These are phyloP conservation scores for Noturus placidus DNA, from an alignment of 2,113 vertebrate species.

Conservation along the genomic window DNA sequence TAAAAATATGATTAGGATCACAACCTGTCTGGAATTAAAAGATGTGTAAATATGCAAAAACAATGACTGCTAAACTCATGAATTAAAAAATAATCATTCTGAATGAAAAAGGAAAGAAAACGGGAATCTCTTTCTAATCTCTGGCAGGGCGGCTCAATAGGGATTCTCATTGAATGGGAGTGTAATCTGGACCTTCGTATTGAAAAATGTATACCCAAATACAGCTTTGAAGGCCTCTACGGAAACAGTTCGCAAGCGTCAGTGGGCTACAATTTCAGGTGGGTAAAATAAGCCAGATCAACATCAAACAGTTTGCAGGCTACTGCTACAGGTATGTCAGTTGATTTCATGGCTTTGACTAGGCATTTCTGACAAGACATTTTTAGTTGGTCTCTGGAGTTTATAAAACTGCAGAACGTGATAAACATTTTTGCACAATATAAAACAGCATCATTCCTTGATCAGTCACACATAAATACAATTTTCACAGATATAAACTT, in stretches of 20 bases:
- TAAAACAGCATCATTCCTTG: background rate
- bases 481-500: background rate
- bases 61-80: background rate
- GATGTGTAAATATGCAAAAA: background rate
- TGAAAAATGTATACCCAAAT: constrained; percentile 80
- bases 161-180: constrained; percentile 89
- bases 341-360: background rate
- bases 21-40: background rate
- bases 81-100: background rate
- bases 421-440: background rate
- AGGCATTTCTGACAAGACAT: background rate
- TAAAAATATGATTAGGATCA: background rate
- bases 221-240: constrained; percentile 86
- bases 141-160: constrained; percentile 85
- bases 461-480: background rate
- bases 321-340: background rate
- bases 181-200: constrained; percentile 85
- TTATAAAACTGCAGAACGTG: too few relatives aligned
- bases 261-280: constrained; percentile 95
- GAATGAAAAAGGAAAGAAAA: background rate
- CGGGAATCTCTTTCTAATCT: background rate
- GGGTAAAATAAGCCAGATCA: background rate
- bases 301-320: background rate
- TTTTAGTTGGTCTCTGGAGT: background rate
- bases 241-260: constrained; percentile 72